Evolutionary conservation across 2,113 vertebrate species (phyloP).

Genomic region (Carollia perspicillata): DNA sequence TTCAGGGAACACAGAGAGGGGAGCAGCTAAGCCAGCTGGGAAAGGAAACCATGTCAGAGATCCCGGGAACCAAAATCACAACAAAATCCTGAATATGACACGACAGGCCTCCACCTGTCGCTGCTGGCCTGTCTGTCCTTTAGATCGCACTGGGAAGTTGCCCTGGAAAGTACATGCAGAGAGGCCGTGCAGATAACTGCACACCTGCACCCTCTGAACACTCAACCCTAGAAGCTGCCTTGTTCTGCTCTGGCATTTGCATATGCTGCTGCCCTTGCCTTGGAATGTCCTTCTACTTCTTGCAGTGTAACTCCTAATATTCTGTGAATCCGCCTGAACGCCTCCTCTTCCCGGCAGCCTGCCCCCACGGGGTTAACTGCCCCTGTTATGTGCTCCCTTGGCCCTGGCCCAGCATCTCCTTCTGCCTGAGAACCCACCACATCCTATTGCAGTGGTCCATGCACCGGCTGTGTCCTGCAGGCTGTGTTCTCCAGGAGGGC

Average conservation of each 20-base stretch:
- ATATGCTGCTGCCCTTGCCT: fast-evolving
- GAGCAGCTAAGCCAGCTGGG: not conserved
- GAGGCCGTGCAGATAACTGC: not conserved
- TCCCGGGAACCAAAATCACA: not conserved
- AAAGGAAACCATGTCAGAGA: not conserved
- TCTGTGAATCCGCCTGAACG: not conserved
- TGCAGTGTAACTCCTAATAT: not conserved
- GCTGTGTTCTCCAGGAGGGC: fast-evolving
- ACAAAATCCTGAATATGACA: not conserved
- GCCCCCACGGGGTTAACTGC: not conserved
- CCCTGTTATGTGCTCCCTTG: fast-evolving
- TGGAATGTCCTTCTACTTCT: not conserved
- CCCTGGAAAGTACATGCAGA: not conserved
- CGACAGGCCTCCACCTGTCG: not conserved
- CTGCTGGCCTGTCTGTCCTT: not conserved
- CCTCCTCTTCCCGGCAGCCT: not conserved
- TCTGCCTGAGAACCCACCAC: not conserved
- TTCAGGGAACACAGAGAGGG: not conserved
- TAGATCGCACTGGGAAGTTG: not conserved
- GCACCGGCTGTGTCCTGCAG: not conserved
- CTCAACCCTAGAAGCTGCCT: not conserved
- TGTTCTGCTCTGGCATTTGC: not conserved
- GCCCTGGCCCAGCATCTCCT: not conserved
- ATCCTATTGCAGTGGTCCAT: fast-evolving
- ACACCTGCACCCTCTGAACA: not conserved